Evolutionary conservation across 2,888 invertebrate genomes (phyloP).

Genomic region (Eilema sororculum): DNA sequence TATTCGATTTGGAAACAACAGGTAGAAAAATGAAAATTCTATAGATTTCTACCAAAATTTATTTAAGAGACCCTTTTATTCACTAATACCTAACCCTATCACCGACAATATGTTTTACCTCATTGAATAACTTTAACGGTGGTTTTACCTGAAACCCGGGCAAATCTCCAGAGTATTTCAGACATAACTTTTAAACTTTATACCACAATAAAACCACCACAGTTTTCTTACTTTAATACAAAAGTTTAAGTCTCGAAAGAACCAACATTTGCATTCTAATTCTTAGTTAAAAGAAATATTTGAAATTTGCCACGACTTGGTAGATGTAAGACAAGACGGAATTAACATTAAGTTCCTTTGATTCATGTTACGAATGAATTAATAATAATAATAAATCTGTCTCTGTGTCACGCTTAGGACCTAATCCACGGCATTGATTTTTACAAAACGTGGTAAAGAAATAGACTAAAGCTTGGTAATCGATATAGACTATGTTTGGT

Average conservation of each 20-base stretch:
- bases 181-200: constrained; percentile 10
- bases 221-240: constrained; percentile 10
- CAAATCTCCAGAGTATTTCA: background rate
- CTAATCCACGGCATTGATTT: no score
- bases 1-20: no score
- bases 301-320: background rate
- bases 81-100: background rate
- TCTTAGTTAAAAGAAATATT: constrained; percentile 9
- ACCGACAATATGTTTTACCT: background rate
- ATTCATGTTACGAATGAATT: background rate
- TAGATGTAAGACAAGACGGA: background rate
- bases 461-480: no score
- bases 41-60: no score
- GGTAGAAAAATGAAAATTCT: no score
- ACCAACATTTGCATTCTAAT: constrained; percentile 9
- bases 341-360: background rate
- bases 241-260: constrained; percentile 17
- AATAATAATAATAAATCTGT: background rate
- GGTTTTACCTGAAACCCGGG: background rate
- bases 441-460: no score
- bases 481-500: no score
- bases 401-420: no score
- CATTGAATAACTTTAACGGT: background rate
- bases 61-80: no score
- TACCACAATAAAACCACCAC: constrained; percentile 7